phyloP scores from a whole-genome alignment of 2,797 vertebrate species.

The Cyclopterus lumpus region DNA sequence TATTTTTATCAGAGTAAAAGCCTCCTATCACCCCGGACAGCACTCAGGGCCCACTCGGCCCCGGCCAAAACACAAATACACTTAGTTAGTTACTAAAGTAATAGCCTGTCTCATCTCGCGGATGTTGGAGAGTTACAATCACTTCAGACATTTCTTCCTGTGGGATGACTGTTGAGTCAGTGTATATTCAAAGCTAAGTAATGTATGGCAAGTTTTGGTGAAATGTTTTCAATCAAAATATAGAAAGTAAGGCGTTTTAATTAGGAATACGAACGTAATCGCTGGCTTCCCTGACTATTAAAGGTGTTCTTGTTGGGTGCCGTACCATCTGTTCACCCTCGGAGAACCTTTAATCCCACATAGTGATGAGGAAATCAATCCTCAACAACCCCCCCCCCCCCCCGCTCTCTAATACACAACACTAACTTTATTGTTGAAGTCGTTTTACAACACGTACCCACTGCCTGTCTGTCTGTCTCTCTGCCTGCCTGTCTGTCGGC shows the following conservation, averaged over 20 bases:
- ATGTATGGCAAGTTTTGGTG: not conserved
- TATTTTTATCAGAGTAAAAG: conserved; percentile 64
- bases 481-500: too few relatives aligned
- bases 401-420: not conserved
- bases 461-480: too few relatives aligned
- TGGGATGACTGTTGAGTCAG: conserved; percentile 2
- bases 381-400: not conserved
- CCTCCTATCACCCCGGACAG: conserved; percentile 42
- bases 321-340: conserved; percentile 20
- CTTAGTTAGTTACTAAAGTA: conserved; percentile 12
- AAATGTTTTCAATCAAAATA: not conserved
- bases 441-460: not conserved
- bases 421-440: not conserved
- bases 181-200: not conserved
- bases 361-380: conserved; percentile 5
- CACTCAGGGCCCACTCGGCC: conserved; percentile 23
- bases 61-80: conserved; percentile 11
- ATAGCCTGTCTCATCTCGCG: conserved; percentile 6
- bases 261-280: not conserved
- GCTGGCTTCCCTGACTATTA: not conserved
- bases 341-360: conserved; percentile 12
- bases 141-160: not conserved
- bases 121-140: not conserved
- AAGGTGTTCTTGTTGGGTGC: not conserved
- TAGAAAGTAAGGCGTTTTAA: not conserved